Base-by-base conservation (phyloP, 2,797 vertebrate species). In the Smutsia temminckii region DNA sequence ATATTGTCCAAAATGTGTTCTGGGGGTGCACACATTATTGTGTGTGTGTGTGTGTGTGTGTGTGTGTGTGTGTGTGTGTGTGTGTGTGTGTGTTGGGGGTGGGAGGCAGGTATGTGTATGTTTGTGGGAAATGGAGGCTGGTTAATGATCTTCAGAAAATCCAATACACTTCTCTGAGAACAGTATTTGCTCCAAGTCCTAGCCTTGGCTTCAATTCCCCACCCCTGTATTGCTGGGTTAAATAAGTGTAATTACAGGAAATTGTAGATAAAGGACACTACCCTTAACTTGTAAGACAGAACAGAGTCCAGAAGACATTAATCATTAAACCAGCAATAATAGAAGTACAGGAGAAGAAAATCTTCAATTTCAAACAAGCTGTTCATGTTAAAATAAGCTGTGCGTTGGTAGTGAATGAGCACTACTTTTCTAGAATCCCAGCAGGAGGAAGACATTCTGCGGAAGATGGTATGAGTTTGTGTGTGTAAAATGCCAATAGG, bases 61-160 rank as follows among this genome's bases (percentile, higher is more conserved):
- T 16, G 4, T 9, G 29, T 53, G 5, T 16, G 4, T 9, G 8
- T 2, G 14, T 40, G 20, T 68, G 1, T 69, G 29, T 53, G 5
- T 16, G 4, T 9, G 29, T 53, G 5, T 16, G 4, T 9, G 8
- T 2, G 14, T 40, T 20, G 21, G 27, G 5, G 1, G 37, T 3
- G 64, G 18, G 20, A 16, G 4, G 80, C 20, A 74, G 27, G 5
- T 40, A 21, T 68, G 37, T 29, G 4, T 29, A 40, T 40, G 7
- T 27, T 25, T 77, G 9, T 85, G 21, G 46, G 40, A 71, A 37
- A 37, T 71, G 55, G 6, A 78, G 7, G 23, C 14, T 57, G 25
- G 34, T n/a, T 77, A 46, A 68, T 37, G 53, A 84, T 57, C 11
- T 71, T 32, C n/a, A 25, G 27, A 49, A 9, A 85, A 79, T 49